Base-by-base conservation (phyloP, 2,113 vertebrate genomes). In the Empidonax alnorum region DNA sequence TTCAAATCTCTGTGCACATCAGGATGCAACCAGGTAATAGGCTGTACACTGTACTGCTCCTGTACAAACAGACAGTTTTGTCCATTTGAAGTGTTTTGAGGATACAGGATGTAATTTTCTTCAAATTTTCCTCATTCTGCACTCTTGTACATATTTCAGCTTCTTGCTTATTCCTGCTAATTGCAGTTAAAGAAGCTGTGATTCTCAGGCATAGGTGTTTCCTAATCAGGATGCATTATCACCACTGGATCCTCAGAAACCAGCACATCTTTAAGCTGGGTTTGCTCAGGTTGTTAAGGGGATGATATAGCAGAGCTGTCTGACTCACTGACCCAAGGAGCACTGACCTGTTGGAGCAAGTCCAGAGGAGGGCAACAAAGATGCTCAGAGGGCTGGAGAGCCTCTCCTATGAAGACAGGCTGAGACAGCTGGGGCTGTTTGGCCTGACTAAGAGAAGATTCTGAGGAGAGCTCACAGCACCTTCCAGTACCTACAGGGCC, bases 91-190 rank as follows among this genome's bases (percentile, higher is more conserved):
- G 31, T 66, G 19, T 61, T 91, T 86, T 73, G 35, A 91, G 44
- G 25, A 31, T 72, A 89, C 52, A 7, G 21, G 30, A 73, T 88
- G 15, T 27, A 10, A 69, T 86, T 91, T 93, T 89, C 67, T 89
- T 76, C 35, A 18, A 13, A 41, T 69, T 90, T 88, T 66, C 86
- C 67, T 93, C 41, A 56, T 76, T 37, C 37, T 79, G 31, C 1
- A 1, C 44, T 92, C 52, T 67, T 83, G 30, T 61, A 67, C 13
- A 6, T 65, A 69, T 80, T 84, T 83, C 86, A 73, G 59, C 46
- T 68, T 73, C 42, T 80, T 84, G 75, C 44, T 71, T 73, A 83
- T 61, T 88, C 67, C 65, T 73, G 72, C 16, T 95, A 84, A 94
- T 69, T 90, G 63, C 55, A 77, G 50, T 20, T 92, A 89, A 89